A percentile compares a stretch with the other conserved stretches of the same genome.
Conservation (phyloP, 2,797 vertebrate genomes). For the Eutrigla gurnardus region DNA sequence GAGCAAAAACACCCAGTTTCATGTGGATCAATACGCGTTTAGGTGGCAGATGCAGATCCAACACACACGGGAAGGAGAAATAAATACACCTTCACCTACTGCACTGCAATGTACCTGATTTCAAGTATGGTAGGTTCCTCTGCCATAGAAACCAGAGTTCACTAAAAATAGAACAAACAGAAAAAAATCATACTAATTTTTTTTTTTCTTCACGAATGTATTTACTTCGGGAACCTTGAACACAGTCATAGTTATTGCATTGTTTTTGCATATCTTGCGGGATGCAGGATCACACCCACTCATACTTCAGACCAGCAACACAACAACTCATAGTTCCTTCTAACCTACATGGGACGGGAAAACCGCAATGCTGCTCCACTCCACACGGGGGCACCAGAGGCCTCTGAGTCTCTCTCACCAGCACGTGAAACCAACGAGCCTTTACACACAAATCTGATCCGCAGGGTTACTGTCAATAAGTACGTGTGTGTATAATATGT, state of each 20-base stretch:
- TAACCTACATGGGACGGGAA: conserved; percentile 32
- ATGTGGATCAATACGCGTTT: conserved; percentile 27
- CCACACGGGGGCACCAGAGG: conserved; percentile 60
- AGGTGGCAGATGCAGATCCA: conserved; percentile 17
- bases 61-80: conserved; percentile 56
- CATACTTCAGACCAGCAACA: conserved; percentile 62
- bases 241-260: conserved; percentile 98
- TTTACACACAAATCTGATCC: conserved; percentile 33
- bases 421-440: conserved; percentile 14
- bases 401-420: conserved; percentile 38
- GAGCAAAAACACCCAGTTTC: conserved; percentile 28
- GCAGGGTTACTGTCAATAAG: conserved; percentile 19
- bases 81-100: conserved; percentile 78
- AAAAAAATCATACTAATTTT: conserved; percentile 76
- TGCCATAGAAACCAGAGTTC: conserved; percentile 85
- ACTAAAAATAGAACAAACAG: conserved; percentile 88
- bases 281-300: conserved; percentile 82
- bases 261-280: conserved; percentile 99
- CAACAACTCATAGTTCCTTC: conserved; percentile 48
- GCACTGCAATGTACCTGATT: conserved; percentile 95
- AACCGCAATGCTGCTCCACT: conserved; percentile 49
- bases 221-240: conserved; percentile 78
- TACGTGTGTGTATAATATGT: neutral
- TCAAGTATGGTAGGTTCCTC: conserved; percentile 97
- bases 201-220: conserved; percentile 61